Conservation (phyloP, 2,888 invertebrate species). For the Macrostomum cliftonense region DNA sequence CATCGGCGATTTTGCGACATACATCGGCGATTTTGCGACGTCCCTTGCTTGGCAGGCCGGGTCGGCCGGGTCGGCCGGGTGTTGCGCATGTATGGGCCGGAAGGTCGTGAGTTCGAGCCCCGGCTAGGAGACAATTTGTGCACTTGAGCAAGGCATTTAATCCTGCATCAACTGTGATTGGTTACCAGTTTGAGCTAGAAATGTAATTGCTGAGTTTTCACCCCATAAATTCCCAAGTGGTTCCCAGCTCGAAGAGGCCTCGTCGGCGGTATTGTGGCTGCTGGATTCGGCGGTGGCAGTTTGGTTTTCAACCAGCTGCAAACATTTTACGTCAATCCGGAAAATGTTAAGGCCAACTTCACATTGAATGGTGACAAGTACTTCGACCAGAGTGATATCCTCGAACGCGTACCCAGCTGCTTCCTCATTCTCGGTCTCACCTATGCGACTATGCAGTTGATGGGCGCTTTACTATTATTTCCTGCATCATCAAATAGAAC, state of each 20-base stretch:
- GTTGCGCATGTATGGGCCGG: no score
- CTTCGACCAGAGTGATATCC: slow-evolving; percentile 20
- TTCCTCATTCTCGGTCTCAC: slow-evolving; percentile 27
- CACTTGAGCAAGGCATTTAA: no score
- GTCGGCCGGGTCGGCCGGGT: no score
- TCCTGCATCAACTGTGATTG: no score
- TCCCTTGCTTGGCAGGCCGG: no score
- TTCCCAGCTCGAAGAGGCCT: slow-evolving; percentile 30
- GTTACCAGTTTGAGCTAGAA: no score
- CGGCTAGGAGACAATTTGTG: no score
- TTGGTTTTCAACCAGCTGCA: slow-evolving; percentile 34
- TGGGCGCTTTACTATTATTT: slow-evolving; percentile 16
- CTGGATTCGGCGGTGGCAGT: slow-evolving; percentile 34
- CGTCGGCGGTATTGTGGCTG: slow-evolving; percentile 32
- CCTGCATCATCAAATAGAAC: no score
- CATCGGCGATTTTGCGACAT: no score
- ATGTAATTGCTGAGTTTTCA: no score
- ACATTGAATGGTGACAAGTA: slow-evolving; percentile 7
- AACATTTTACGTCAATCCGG: slow-evolving; percentile 33
- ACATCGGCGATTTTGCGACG: no score
- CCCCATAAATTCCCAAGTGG: slow-evolving; percentile 23
- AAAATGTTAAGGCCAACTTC: slow-evolving; percentile 20
- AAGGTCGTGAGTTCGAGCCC: no score
- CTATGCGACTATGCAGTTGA: slow-evolving; percentile 24
- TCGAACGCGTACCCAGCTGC: slow-evolving; percentile 24